Conservation (phyloP, 2,888 invertebrate genomes). For the Xestia sexstrigata region DNA sequence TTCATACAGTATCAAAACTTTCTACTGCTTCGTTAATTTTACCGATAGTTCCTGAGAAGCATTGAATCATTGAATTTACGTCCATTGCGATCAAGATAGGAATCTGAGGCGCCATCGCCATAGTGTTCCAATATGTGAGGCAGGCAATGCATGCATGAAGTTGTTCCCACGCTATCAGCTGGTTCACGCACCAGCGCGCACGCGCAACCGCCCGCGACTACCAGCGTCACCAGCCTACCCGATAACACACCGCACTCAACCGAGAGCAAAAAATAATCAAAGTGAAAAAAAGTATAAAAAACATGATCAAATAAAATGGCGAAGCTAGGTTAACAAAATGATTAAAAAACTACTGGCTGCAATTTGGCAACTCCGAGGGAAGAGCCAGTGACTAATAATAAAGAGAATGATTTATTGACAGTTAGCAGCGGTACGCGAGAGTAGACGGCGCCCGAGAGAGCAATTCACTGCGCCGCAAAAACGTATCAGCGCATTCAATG, state of each 20-base stretch:
- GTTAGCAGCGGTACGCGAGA: conserved; percentile 75
- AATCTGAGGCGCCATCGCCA: conserved; percentile 63
- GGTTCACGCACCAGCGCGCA: conserved; percentile 84
- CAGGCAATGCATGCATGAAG: conserved; percentile 73
- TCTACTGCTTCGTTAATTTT: conserved; percentile 7
- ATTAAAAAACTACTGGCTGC: conserved; percentile 30
- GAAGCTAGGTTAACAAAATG: conserved; percentile 24
- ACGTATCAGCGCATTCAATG: conserved; percentile 71
- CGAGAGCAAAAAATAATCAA: conserved; percentile 26
- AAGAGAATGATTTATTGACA: conserved; percentile 80
- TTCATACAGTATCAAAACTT: neutral
- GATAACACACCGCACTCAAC: conserved; percentile 63
- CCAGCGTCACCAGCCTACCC: conserved; percentile 71
- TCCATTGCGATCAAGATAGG: conserved; percentile 33
- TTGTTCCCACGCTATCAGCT: conserved; percentile 88
- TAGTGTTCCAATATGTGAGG: conserved; percentile 57
- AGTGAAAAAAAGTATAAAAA: conserved; percentile 25
- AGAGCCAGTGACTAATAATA: conserved; percentile 68
- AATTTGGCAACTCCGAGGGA: conserved; percentile 48
- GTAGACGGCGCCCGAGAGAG: conserved; percentile 76
- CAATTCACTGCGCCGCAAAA: conserved; percentile 81
- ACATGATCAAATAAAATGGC: conserved; percentile 10
- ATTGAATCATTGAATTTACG: conserved; percentile 18
- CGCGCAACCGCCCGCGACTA: conserved; percentile 77
- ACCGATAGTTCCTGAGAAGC: conserved; percentile 10